Evolutionary conservation across 2,797 vertebrate genomes (phyloP).

Genomic region (Okamejei kenojei): DNA sequence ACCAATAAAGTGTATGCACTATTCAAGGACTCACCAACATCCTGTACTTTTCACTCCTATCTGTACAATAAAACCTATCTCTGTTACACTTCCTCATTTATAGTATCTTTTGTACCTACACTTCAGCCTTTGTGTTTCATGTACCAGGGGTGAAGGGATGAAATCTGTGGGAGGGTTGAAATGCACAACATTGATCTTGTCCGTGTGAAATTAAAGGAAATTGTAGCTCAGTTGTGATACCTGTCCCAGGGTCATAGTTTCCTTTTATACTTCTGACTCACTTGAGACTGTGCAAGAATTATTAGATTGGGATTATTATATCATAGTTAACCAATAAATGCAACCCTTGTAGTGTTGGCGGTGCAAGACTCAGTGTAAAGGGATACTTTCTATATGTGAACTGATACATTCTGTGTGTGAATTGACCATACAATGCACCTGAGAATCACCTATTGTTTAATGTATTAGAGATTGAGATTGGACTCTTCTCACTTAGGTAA

Average conservation of each 20-base stretch:
- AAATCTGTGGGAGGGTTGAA: neutral
- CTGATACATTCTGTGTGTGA: neutral
- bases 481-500: neutral
- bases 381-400: neutral
- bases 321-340: neutral
- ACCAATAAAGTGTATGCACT: no score
- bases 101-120: no score
- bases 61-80: no score
- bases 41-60: no score
- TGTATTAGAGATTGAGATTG: neutral
- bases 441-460: neutral
- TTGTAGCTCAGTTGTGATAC: neutral
- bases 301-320: neutral
- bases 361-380: neutral
- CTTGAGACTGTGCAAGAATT: neutral
- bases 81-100: no score
- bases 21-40: no score
- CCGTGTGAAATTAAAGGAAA: neutral
- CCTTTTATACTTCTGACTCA: neutral
- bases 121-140: no score
- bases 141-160: neutral
- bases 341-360: neutral
- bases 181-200: neutral
- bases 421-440: neutral
- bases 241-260: neutral